phyloP scores from a whole-genome alignment of 1,140 invertebrate species.

The Philopotamus ludificatus region DNA sequence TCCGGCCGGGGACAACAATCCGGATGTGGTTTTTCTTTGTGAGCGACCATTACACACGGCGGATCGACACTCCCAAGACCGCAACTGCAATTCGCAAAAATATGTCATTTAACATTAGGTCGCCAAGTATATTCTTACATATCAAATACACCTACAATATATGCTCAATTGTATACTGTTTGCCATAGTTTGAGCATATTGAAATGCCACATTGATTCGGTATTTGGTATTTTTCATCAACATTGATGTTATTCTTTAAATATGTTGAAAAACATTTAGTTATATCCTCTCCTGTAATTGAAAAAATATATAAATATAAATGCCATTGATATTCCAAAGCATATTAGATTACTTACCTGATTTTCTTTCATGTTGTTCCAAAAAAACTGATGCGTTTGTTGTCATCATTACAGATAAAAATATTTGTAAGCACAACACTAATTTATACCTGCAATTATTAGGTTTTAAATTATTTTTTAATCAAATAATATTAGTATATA shows the following conservation, averaged over 20 bases:
- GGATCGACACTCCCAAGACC: neutral
- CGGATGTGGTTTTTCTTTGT: neutral
- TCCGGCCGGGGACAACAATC: constrained; percentile 15
- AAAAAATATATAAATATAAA: neutral
- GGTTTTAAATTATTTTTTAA: too few relatives aligned
- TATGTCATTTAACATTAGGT: too few relatives aligned
- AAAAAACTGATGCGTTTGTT: too few relatives aligned
- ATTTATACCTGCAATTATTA: too few relatives aligned
- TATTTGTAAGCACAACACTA: too few relatives aligned
- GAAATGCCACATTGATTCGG: neutral
- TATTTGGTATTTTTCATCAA: neutral
- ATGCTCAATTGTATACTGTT: constrained; percentile 6
- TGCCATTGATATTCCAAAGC: too few relatives aligned
- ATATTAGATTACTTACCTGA: too few relatives aligned
- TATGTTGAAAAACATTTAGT: neutral
- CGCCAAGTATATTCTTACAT: too few relatives aligned
- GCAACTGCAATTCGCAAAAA: constrained; percentile 8
- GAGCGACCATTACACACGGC: neutral
- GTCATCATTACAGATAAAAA: too few relatives aligned
- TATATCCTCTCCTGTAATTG: neutral
- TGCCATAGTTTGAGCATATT: neutral
- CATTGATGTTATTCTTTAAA: neutral
- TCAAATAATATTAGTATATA: too few relatives aligned
- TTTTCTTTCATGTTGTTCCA: too few relatives aligned
- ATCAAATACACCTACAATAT: constrained; percentile 9